phyloP scores from a whole-genome alignment of 2,113 vertebrate genomes.

The Ailurus styani region DNA sequence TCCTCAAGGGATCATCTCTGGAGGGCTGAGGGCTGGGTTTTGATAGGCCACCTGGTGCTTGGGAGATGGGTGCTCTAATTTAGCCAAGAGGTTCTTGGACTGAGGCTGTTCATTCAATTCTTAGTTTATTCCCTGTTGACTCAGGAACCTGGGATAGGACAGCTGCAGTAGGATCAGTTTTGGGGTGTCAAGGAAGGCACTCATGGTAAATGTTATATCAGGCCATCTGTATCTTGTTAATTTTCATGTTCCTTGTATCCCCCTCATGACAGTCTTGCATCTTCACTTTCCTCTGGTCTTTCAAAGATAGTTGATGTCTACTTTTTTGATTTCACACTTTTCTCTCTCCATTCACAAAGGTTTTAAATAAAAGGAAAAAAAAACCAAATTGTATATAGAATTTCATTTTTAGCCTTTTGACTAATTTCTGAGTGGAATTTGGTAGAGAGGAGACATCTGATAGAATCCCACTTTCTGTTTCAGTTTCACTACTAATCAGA shows the following conservation, averaged over 20 bases:
- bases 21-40: background rate
- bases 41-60: background rate
- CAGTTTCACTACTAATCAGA: background rate
- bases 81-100: background rate
- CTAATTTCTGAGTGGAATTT: conserved; percentile 9
- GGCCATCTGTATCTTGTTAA: background rate
- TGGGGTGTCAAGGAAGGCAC: background rate
- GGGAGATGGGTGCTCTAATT: background rate
- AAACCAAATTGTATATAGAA: background rate
- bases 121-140: background rate
- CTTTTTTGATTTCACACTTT: background rate
- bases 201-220: background rate
- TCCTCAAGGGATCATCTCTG: background rate
- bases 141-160: background rate
- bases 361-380: background rate
- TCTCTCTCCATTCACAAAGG: background rate
- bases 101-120: background rate
- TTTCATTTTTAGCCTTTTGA: background rate
- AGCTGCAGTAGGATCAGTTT: background rate
- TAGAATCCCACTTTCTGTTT: background rate
- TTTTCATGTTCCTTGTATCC: background rate
- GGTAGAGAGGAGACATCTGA: background rate
- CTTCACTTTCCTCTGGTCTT: background rate
- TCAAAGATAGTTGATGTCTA: background rate
- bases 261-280: background rate